Conservation (phyloP, 1,140 invertebrate genomes). For the Lasaia peninsularis region DNA sequence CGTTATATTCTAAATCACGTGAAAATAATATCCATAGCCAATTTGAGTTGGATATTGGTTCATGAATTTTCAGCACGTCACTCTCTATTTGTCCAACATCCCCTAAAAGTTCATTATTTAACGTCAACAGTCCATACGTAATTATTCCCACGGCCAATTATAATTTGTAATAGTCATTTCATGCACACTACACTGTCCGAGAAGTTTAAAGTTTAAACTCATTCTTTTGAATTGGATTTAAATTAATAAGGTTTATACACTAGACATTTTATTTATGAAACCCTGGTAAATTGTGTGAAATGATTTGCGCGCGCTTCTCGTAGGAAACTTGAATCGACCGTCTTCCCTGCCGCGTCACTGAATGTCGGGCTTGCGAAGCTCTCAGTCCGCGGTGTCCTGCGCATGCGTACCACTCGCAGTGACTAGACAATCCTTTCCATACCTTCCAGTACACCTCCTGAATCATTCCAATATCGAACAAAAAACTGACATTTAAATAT, state of each 20-base stretch:
- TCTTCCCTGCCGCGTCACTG: conserved; percentile 67
- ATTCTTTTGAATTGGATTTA: background rate
- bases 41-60: background rate
- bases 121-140: conserved; percentile 17
- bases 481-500: no score
- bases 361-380: conserved; percentile 45
- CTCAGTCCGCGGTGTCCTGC: conserved; percentile 44
- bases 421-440: conserved; percentile 7
- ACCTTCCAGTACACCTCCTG: no score
- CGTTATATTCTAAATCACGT: background rate
- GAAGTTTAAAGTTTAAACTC: background rate
- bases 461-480: no score
- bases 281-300: conserved; percentile 15
- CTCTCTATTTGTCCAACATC: conserved; percentile 3
- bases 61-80: conserved; percentile 2
- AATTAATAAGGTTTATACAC: conserved; percentile 21
- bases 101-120: conserved; percentile 13
- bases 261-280: conserved; percentile 35
- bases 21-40: background rate
- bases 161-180: background rate
- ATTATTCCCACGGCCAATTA: conserved; percentile 13
- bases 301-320: conserved; percentile 43
- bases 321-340: conserved; percentile 59
- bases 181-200: background rate
- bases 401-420: conserved; percentile 52